Evolutionary conservation across 2,113 vertebrate genomes (phyloP).

Genomic region (Halichoeres trimaculatus): DNA sequence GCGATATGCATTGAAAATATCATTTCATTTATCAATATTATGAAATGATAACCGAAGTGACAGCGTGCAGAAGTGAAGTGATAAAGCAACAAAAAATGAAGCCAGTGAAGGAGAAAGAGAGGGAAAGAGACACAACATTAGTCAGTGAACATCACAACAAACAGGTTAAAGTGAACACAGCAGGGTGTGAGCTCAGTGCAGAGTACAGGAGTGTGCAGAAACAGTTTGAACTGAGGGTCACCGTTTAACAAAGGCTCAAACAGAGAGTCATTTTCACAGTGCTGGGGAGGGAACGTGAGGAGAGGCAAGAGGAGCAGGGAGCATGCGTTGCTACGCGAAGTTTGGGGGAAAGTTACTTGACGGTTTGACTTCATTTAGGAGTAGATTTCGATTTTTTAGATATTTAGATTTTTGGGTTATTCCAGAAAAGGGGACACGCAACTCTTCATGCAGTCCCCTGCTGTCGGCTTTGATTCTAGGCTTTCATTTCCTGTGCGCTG

Average conservation of each 20-base stretch:
- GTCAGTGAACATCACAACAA: conserved; percentile 68
- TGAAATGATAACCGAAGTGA: conserved; percentile 45
- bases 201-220: conserved; percentile 48
- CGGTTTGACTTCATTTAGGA: neutral
- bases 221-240: conserved; percentile 44
- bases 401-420: too few species aligned
- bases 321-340: conserved; percentile 55
- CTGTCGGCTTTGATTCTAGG: neutral
- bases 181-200: conserved; percentile 60
- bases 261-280: conserved; percentile 40
- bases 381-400: too few species aligned
- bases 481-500: too few species aligned
- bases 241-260: conserved; percentile 26
- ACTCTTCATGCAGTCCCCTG: neutral
- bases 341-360: too few species aligned
- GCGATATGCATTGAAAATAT: conserved; percentile 9
- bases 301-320: conserved; percentile 19
- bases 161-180: conserved; percentile 64
- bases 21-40: conserved; percentile 22
- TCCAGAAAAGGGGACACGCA: too few species aligned
- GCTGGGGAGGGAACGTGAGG: conserved; percentile 41
- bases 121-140: conserved; percentile 67
- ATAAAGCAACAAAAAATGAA: conserved; percentile 10
- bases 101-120: conserved; percentile 58
- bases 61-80: conserved; percentile 51